Percentiles rank a stretch among this genome's conserved stretches.
Conservation (phyloP, 2,113 vertebrate species). For the Bos taurus region ARS-UCD2.0 NC_037329.1:27993001-27993500, state of each 20-base stretch:
- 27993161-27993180: constrained; percentile 22
- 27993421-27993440: constrained; percentile 32
- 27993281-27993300: neutral
- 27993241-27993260: neutral
- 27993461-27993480: neutral
- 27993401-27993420: neutral
- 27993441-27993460: neutral
- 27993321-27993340: neutral
- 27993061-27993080: constrained; percentile 4
- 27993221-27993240: neutral
- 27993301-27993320: neutral
- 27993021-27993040: constrained; percentile 38
- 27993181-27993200: constrained; percentile 9
- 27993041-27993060: constrained; percentile 51
- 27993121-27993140: neutral
- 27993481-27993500: neutral
- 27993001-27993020: constrained; percentile 51
- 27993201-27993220: neutral
- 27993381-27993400: constrained; percentile 5
- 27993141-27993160: neutral
- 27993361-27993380: neutral
- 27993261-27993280: neutral
- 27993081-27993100: neutral
- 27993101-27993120: neutral
- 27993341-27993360: neutral